phyloP scores from a whole-genome alignment of 2,113 vertebrate species.

The Plestiodon gilberti region DNA sequence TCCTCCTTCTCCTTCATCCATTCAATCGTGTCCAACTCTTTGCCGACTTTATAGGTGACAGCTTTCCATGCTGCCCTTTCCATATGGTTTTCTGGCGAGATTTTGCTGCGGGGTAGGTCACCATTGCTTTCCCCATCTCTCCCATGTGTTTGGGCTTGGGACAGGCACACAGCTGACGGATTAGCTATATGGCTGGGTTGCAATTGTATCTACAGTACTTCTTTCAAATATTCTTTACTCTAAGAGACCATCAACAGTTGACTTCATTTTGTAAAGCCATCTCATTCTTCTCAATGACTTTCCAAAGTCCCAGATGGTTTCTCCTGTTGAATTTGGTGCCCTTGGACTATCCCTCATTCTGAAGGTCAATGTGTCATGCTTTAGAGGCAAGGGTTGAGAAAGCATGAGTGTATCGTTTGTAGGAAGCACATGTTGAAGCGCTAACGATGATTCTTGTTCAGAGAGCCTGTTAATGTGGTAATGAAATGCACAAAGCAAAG shows the following conservation, averaged over 20 bases:
- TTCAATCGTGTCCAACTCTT: neutral
- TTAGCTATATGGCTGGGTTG: too few relatives aligned
- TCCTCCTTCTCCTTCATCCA: too few relatives aligned
- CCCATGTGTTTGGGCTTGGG: too few relatives aligned
- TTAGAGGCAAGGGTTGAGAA: slow-evolving; percentile 9
- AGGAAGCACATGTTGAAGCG: slow-evolving; percentile 77
- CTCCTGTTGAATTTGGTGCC: slow-evolving; percentile 10
- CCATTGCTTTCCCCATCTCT: too few relatives aligned
- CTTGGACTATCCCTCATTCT: neutral
- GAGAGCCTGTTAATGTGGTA: slow-evolving; percentile 88
- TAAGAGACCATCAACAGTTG: neutral
- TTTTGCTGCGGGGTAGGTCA: too few relatives aligned
- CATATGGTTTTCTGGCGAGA: too few relatives aligned
- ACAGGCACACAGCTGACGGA: too few relatives aligned
- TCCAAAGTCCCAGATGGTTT: neutral
- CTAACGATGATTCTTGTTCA: slow-evolving; percentile 74
- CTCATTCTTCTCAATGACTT: neutral
- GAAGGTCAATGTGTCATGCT: slow-evolving; percentile 2
- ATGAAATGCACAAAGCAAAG: slow-evolving; percentile 87
- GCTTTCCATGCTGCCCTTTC: too few relatives aligned
- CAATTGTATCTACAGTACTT: too few relatives aligned
- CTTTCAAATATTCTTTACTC: neutral
- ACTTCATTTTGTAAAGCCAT: neutral
- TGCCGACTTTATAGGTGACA: too few relatives aligned
- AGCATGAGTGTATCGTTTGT: slow-evolving; percentile 56